Evolutionary conservation across 2,797 vertebrate species (phyloP).

Genomic region (Smutsia gigantea): DNA sequence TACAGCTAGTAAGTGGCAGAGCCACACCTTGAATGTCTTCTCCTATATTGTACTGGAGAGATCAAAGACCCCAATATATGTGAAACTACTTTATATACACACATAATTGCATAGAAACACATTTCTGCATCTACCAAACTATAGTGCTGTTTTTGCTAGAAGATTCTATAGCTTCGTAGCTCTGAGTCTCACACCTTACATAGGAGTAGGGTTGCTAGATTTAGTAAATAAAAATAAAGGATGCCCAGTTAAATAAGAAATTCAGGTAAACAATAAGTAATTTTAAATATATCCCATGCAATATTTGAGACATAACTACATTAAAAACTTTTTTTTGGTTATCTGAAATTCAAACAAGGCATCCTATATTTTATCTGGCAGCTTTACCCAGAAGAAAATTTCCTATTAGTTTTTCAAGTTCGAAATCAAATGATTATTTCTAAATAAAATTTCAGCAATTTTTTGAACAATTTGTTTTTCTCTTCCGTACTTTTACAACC

Average conservation of each 20-base stretch:
- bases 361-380: slow-evolving; percentile 27
- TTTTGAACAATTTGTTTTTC: background rate
- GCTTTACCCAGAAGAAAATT: background rate
- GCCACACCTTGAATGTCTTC: slow-evolving; percentile 5
- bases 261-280: slow-evolving; percentile 26
- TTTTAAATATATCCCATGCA: slow-evolving; percentile 17
- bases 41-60: background rate
- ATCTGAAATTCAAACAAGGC: slow-evolving; percentile 29
- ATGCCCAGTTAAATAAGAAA: slow-evolving; percentile 46
- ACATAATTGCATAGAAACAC: background rate
- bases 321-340: slow-evolving; percentile 8
- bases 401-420: slow-evolving; percentile 43
- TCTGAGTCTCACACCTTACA: background rate
- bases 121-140: slow-evolving; percentile 17
- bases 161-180: slow-evolving; percentile 6
- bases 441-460: background rate
- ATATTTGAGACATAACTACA: slow-evolving; percentile 17
- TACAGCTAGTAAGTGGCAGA: slow-evolving; percentile 12
- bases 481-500: slow-evolving; percentile 28
- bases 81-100: background rate
- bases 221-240: slow-evolving; percentile 59
- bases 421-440: slow-evolving; percentile 17
- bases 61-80: background rate
- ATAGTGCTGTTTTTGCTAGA: background rate
- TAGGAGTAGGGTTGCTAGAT: slow-evolving; percentile 2